A percentile compares a stretch with the other conserved stretches of the same genome.
Evolutionary conservation across 2,797 vertebrate species (phyloP).

Genomic region (Chaenodraco wilsoni): DNA sequence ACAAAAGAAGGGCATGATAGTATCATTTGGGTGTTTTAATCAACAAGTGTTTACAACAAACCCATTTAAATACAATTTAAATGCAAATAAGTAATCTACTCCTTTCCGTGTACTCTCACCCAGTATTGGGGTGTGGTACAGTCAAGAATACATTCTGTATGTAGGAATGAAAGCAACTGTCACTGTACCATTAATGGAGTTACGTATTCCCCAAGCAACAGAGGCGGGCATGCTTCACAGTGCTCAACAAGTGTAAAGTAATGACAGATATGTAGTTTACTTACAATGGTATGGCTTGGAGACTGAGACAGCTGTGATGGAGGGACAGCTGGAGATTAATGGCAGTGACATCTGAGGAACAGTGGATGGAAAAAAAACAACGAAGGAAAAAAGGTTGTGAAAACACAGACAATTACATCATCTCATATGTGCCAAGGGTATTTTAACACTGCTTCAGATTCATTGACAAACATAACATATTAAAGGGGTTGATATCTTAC

Average conservation of each 20-base stretch:
- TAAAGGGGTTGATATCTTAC: not conserved
- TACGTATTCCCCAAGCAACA: slow-evolving; percentile 20
- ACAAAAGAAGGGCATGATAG: not conserved
- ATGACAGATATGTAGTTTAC: slow-evolving; percentile 38
- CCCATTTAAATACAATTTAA: not conserved
- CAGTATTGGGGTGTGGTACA: not conserved
- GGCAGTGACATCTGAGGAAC: slow-evolving; percentile 2
- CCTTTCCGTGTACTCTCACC: not conserved
- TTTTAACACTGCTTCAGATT: no score
- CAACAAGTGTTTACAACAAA: not conserved
- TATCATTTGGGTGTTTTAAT: no score
- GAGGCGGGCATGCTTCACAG: slow-evolving; percentile 23
- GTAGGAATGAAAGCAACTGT: slow-evolving; percentile 25
- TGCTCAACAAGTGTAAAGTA: slow-evolving; percentile 47
- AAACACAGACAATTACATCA: not conserved
- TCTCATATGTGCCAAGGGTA: not conserved
- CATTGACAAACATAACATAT: not conserved
- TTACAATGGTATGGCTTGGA: slow-evolving; percentile 14
- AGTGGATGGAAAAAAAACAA: not conserved
- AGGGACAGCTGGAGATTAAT: slow-evolving; percentile 51
- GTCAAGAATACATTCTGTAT: not conserved
- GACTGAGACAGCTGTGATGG: slow-evolving; percentile 44
- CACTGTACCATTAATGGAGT: slow-evolving; percentile 25
- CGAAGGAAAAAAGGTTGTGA: not conserved
- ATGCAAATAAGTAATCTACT: not conserved